A percentile compares a stretch with the other conserved stretches of the same genome.
Evolutionary conservation across 92 coral and sea anemone genomes (phyloP).

Genomic region (Blastomussa wellsi): DNA sequence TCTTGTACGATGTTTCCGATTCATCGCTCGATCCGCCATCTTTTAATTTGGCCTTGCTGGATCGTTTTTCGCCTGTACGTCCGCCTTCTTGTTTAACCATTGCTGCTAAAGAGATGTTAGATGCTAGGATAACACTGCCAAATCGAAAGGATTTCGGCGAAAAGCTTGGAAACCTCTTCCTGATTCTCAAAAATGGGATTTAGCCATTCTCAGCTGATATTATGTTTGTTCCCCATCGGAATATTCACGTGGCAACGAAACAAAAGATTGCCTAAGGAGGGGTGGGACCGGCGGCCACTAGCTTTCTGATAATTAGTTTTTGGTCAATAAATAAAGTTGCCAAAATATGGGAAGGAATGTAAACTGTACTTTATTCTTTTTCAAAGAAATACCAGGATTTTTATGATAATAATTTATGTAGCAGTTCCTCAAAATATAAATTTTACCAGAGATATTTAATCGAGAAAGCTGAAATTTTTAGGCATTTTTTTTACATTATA

Average conservation of each 20-base stretch:
- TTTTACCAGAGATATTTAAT: not conserved
- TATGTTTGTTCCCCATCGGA: not conserved
- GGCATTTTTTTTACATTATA: not conserved
- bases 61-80: conserved; percentile 24
- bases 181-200: not conserved
- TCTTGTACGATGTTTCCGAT: conserved; percentile 42
- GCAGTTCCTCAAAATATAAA: not conserved
- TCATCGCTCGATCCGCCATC: conserved; percentile 48
- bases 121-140: not conserved
- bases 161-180: not conserved
- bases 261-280: conserved; percentile 2
- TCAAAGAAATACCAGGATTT: not conserved
- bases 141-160: not conserved
- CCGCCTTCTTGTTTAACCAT: conserved; percentile 27
- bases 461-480: too few species aligned
- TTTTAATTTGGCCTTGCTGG: conserved; percentile 30
- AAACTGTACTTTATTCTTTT: not conserved
- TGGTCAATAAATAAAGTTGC: not conserved
- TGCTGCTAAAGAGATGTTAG: not conserved
- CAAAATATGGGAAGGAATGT: not conserved
- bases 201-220: conserved; percentile 39
- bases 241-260: conserved; percentile 49
- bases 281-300: conserved; percentile 16
- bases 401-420: not conserved
- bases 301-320: too few species aligned